A percentile compares a stretch with the other conserved stretches of the same genome.
These are phyloP conservation scores for Marmota flaviventris DNA, from an alignment of 2,113 vertebrate genomes.

Conservation along the genomic window DNA sequence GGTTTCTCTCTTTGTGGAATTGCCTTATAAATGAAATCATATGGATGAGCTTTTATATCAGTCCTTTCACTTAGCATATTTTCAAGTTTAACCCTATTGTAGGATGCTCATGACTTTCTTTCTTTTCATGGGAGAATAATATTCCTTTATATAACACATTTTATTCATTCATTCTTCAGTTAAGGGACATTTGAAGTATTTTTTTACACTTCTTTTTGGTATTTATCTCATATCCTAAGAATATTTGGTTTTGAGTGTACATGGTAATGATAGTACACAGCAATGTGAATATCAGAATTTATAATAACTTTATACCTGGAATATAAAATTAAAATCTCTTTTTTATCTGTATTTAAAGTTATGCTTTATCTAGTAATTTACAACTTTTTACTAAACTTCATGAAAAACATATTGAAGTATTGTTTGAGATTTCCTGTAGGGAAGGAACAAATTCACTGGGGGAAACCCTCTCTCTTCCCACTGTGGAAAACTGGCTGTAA, in stretches of 20 bases:
- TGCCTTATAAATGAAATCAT: background rate
- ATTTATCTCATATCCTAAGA: background rate
- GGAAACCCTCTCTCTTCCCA: background rate
- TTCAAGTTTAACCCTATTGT: background rate
- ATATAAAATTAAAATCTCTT: background rate
- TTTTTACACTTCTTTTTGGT: too few relatives aligned
- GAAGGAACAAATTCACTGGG: background rate
- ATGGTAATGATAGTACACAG: background rate
- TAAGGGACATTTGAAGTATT: too few relatives aligned
- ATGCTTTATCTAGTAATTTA: background rate
- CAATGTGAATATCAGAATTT: background rate
- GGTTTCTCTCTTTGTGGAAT: background rate
- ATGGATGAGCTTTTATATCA: background rate
- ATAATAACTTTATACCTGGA: background rate
- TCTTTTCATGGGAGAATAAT: background rate
- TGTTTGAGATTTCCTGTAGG: constrained; percentile 37
- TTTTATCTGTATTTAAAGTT: background rate
- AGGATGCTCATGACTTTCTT: background rate
- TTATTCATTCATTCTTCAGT: too few relatives aligned
- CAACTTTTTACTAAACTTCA: background rate
- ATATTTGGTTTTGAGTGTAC: background rate
- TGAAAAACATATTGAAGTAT: background rate
- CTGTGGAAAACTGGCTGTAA: background rate
- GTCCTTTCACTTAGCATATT: background rate
- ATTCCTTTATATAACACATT: too few relatives aligned